Evolutionary conservation across 2,888 invertebrate genomes (phyloP).

Genomic region (Chaitophorus viminalis): DNA sequence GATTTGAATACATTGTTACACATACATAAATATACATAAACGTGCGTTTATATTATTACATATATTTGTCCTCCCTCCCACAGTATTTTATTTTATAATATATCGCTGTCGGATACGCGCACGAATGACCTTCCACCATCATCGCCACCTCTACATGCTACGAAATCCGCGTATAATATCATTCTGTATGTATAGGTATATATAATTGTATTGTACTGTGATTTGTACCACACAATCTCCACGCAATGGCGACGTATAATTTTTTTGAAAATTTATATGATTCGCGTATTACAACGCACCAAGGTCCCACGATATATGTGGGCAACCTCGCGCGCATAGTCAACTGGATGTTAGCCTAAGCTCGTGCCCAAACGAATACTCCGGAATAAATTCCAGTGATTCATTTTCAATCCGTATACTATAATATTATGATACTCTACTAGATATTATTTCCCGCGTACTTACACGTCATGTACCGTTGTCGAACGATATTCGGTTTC

Average conservation of each 20-base stretch:
- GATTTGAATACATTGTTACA: neutral
- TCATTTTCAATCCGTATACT: neutral
- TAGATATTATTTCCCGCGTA: too few relatives aligned
- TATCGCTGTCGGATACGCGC: neutral
- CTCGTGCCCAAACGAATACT: neutral
- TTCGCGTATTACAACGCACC: neutral
- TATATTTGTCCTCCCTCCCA: neutral
- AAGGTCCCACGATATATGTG: neutral
- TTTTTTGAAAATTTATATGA: neutral
- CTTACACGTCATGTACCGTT: too few relatives aligned
- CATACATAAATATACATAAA: neutral
- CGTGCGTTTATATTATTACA: too few relatives aligned
- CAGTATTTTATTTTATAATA: neutral
- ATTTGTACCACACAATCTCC: neutral
- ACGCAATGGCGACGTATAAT: neutral
- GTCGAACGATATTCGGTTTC: too few relatives aligned
- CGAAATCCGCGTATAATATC: too few relatives aligned
- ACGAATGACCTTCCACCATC: neutral
- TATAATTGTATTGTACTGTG: too few relatives aligned
- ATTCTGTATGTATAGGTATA: too few relatives aligned
- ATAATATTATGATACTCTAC: too few relatives aligned
- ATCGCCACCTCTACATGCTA: neutral
- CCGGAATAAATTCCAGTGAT: neutral
- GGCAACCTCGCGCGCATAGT: neutral
- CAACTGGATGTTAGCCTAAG: neutral